Evolutionary conservation across 2,888 invertebrate genomes (phyloP).

Genomic region (Diarsia dahlii): DNA sequence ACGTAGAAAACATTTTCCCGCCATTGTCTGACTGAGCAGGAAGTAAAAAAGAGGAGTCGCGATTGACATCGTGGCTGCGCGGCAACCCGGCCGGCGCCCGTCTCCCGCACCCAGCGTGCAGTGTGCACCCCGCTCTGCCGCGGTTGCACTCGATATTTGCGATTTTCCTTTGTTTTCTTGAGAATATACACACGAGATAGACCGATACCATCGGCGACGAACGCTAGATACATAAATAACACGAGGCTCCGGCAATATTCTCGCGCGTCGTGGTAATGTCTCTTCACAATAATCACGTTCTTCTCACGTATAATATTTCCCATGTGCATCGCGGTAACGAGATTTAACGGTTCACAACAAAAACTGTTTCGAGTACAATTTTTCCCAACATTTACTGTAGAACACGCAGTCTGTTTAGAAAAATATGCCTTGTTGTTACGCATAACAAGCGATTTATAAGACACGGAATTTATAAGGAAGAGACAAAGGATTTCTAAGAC

Average conservation of each 20-base stretch:
- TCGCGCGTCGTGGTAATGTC: slow-evolving; percentile 72
- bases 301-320: slow-evolving; percentile 80
- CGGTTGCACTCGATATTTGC: slow-evolving; percentile 65
- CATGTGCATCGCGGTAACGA: slow-evolving; percentile 75
- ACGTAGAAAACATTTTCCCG: slow-evolving; percentile 87
- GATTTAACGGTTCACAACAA: slow-evolving; percentile 71
- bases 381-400: slow-evolving; percentile 54
- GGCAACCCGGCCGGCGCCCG: slow-evolving; percentile 49
- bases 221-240: slow-evolving; percentile 57
- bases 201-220: slow-evolving; percentile 46
- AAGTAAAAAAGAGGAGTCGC: slow-evolving; percentile 85
- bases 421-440: slow-evolving; percentile 65
- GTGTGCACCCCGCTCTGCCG: slow-evolving; percentile 58
- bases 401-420: slow-evolving; percentile 60
- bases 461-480: slow-evolving; percentile 66
- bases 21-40: slow-evolving; percentile 85
- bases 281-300: slow-evolving; percentile 79
- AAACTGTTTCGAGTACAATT: slow-evolving; percentile 52
- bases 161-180: slow-evolving; percentile 79
- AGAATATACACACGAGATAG: slow-evolving; percentile 74
- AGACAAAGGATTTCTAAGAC: slow-evolving; percentile 70
- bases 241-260: slow-evolving; percentile 67
- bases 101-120: slow-evolving; percentile 61
- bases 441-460: slow-evolving; percentile 70
- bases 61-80: slow-evolving; percentile 84